These are phyloP conservation scores for Neopelma chrysocephalum DNA, from an alignment of 2,797 vertebrate genomes.

Conservation along the genomic window DNA sequence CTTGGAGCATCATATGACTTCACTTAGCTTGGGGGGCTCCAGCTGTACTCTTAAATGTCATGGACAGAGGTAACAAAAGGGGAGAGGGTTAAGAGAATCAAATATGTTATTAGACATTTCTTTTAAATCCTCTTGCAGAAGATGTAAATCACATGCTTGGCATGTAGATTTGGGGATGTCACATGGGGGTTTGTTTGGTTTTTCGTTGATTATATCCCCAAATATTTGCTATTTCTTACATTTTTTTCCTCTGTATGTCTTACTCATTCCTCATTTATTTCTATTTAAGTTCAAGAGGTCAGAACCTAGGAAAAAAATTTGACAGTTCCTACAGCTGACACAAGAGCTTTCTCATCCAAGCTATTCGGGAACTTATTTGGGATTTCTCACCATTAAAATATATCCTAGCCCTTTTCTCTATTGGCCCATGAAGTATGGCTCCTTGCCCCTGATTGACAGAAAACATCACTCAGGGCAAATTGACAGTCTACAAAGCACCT, in stretches of 20 bases:
- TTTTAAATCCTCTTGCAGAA: conserved; percentile 24
- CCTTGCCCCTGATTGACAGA: conserved; percentile 14
- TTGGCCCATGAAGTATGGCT: not conserved
- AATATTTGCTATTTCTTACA: conserved; percentile 47
- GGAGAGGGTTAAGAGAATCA: conserved; percentile 54
- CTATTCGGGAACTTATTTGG: conserved; percentile 24
- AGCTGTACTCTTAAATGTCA: not conserved
- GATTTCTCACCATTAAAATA: conserved; percentile 35
- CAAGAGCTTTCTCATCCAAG: conserved; percentile 44
- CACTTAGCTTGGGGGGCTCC: conserved; percentile 26
- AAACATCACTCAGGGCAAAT: not conserved
- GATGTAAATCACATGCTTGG: conserved; percentile 50
- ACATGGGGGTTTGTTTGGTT: conserved; percentile 28
- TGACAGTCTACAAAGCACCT: not conserved
- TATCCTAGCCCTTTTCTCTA: not conserved
- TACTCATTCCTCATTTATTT: conserved; percentile 58
- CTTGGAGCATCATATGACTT: not conserved
- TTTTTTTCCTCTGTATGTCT: conserved; percentile 41
- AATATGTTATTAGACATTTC: conserved; percentile 24
- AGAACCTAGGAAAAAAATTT: conserved; percentile 44
- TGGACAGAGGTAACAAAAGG: conserved; percentile 19
- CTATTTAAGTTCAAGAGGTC: conserved; percentile 53
- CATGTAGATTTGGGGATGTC: conserved; percentile 33
- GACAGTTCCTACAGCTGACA: conserved; percentile 52
- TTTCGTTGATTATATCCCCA: conserved; percentile 49